Evolutionary conservation across 92 coral and sea anemone genomes (phyloP).

Genomic region (Actinostola sp.): DNA sequence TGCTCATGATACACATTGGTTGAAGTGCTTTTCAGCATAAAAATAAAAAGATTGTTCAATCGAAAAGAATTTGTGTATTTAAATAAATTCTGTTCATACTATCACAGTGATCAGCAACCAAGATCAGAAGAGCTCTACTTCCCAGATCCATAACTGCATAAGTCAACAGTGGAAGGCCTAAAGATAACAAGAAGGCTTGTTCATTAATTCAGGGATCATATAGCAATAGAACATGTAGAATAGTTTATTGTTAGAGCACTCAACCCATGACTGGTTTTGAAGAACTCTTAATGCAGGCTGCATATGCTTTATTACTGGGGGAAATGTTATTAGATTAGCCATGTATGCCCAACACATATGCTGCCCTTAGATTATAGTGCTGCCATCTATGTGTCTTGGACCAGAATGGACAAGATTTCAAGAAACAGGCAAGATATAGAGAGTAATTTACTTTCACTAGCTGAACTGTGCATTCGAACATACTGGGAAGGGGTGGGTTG

Average conservation of each 20-base stretch:
- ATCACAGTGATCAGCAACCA: constrained; percentile 7
- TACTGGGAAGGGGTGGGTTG: constrained; percentile 17
- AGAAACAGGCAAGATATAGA: constrained; percentile 31
- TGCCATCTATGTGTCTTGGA: neutral
- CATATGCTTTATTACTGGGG: constrained; percentile 17
- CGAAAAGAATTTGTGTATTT: neutral
- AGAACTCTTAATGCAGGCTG: constrained; percentile 9
- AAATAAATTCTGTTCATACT: constrained; percentile 2
- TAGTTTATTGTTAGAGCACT: constrained; percentile 28
- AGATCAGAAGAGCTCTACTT: neutral
- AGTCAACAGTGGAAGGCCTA: too few relatives aligned
- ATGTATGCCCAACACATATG: constrained; percentile 36
- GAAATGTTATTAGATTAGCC: constrained; percentile 1
- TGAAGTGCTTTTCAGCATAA: neutral
- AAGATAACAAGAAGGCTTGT: constrained; percentile 20
- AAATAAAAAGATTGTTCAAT: neutral
- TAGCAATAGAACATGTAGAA: neutral
- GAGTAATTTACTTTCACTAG: neutral
- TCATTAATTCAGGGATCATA: neutral
- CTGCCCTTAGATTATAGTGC: constrained; percentile 27
- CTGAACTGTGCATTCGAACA: neutral
- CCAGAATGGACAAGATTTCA: constrained; percentile 17
- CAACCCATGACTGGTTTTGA: constrained; percentile 17
- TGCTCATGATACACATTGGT: neutral
- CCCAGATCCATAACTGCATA: too few relatives aligned